Percentiles rank a stretch among this genome's conserved stretches.
phyloP scores from a whole-genome alignment of 2,888 invertebrate species.

The Parnassius smintheus region DNA sequence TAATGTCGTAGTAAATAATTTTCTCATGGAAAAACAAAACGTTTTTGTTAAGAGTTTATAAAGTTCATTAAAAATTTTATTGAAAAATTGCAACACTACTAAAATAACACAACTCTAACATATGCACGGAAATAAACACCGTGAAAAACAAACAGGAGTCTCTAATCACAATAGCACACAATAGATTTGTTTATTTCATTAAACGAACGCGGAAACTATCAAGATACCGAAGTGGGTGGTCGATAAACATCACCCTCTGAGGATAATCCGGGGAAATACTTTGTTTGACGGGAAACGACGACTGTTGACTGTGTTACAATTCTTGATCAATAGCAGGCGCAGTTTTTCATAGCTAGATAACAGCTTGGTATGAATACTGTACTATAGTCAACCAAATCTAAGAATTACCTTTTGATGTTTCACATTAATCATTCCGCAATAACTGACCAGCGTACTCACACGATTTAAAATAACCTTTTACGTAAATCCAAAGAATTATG shows the following conservation, averaged over 20 bases:
- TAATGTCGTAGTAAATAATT: too few species aligned
- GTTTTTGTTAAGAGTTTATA: too few species aligned
- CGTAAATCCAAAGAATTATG: too few species aligned
- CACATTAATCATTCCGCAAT: too few species aligned
- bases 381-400: too few species aligned
- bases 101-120: background rate
- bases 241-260: conserved; percentile 33
- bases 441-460: too few species aligned
- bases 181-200: conserved; percentile 73
- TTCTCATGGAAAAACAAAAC: too few species aligned
- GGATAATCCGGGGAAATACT: conserved; percentile 12
- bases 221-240: conserved; percentile 67
- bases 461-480: too few species aligned
- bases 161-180: conserved; percentile 76
- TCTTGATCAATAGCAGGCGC: background rate
- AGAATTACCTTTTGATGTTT: too few species aligned
- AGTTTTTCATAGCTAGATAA: background rate
- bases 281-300: background rate
- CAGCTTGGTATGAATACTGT: too few species aligned
- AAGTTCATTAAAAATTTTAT: background rate
- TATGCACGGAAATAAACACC: conserved; percentile 62
- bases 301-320: background rate
- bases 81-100: background rate
- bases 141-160: conserved; percentile 59
- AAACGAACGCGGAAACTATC: conserved; percentile 62